phyloP scores from a whole-genome alignment of 2,888 invertebrate genomes.

The Colostygia pectinataria region DNA sequence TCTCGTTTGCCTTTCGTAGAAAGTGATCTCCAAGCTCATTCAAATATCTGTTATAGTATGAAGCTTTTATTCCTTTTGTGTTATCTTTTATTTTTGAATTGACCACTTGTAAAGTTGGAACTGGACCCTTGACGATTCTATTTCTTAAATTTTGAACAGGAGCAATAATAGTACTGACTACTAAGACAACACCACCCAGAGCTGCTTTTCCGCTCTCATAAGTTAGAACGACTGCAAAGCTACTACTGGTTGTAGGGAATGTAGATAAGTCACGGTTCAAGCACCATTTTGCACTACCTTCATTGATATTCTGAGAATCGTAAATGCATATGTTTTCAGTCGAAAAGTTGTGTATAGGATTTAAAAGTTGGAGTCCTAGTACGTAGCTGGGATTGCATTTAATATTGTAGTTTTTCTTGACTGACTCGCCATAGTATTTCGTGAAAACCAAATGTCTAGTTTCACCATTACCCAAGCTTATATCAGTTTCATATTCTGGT shows the following conservation, averaged over 20 bases:
- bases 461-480: slow-evolving; percentile 87
- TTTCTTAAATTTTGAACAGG: slow-evolving; percentile 89
- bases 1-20: slow-evolving; percentile 93
- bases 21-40: slow-evolving; percentile 94
- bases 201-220: slow-evolving; percentile 91
- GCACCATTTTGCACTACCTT: slow-evolving; percentile 88
- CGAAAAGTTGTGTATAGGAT: slow-evolving; percentile 94
- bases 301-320: slow-evolving; percentile 87
- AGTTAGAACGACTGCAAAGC: slow-evolving; percentile 90
- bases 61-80: slow-evolving; percentile 89
- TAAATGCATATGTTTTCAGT: slow-evolving; percentile 92
- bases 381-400: slow-evolving; percentile 92
- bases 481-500: slow-evolving; percentile 84
- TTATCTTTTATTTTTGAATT: slow-evolving; percentile 92
- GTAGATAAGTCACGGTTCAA: slow-evolving; percentile 92
- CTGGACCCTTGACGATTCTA: slow-evolving; percentile 89
- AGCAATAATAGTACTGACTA: slow-evolving; percentile 88
- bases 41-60: slow-evolving; percentile 94
- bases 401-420: slow-evolving; percentile 83
- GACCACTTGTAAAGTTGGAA: slow-evolving; percentile 88
- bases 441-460: slow-evolving; percentile 91
- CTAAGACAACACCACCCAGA: slow-evolving; percentile 91
- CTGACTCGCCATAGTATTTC: slow-evolving; percentile 83
- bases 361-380: slow-evolving; percentile 93
- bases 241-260: slow-evolving; percentile 94